These are phyloP conservation scores for Cryptus armator DNA, from an alignment of 2,888 invertebrate genomes.

Conservation along the genomic window DNA sequence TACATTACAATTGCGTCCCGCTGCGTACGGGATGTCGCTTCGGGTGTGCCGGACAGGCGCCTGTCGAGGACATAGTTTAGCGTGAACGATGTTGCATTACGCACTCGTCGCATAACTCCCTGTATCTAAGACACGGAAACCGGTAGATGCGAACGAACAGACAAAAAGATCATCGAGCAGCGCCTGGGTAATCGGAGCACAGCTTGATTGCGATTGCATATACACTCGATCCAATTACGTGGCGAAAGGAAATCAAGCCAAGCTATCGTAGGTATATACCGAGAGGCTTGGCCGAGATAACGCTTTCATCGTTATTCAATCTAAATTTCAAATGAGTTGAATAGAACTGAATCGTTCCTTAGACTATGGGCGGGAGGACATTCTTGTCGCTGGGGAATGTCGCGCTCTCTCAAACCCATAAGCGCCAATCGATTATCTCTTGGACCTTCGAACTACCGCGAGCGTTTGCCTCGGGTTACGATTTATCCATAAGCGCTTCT, in stretches of 20 bases:
- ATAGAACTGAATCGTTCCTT: not conserved
- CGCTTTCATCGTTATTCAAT: conserved; percentile 60
- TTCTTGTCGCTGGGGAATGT: conserved; percentile 26
- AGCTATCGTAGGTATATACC: not conserved
- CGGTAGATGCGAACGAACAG: conserved; percentile 26
- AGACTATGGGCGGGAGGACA: conserved; percentile 14
- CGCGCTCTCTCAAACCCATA: conserved; percentile 17
- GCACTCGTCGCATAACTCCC: conserved; percentile 6
- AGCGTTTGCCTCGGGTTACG: not conserved
- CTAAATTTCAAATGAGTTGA: conserved; percentile 62
- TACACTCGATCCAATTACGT: conserved; percentile 59
- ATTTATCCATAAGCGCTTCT: not conserved
- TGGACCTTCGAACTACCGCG: not conserved
- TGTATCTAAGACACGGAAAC: not conserved
- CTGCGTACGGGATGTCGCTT: conserved; percentile 30
- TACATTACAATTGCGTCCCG: conserved; percentile 27
- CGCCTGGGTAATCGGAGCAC: conserved; percentile 58
- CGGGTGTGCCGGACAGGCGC: conserved; percentile 40
- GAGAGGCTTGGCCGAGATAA: conserved; percentile 39
- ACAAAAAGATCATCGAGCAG: conserved; percentile 15
- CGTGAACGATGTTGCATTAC: conserved; percentile 30
- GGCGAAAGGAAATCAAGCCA: conserved; percentile 34
- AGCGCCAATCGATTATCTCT: not conserved
- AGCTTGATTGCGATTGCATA: conserved; percentile 57
- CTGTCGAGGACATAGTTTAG: conserved; percentile 31